phyloP scores from a whole-genome alignment of 2,797 vertebrate genomes.

The Denticeps clupeoides region DNA sequence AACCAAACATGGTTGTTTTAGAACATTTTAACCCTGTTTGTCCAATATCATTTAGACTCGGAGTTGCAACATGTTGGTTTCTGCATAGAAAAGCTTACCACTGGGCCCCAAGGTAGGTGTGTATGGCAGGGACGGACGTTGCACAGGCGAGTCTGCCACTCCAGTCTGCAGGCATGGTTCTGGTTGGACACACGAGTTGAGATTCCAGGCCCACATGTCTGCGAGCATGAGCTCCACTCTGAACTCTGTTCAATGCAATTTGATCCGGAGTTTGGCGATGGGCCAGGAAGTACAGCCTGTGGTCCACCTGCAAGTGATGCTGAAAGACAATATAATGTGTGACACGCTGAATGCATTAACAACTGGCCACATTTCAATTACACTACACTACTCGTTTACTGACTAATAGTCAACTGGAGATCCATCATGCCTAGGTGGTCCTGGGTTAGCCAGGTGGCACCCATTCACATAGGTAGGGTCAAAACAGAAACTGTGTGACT shows the following conservation, averaged over 20 bases:
- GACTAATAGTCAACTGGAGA: no score
- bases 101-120: conserved; percentile 6
- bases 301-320: neutral
- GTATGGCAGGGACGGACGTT: conserved; percentile 60
- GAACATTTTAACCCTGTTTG: no score
- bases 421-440: no score
- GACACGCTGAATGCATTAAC: neutral
- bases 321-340: neutral
- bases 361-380: neutral
- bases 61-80: no score
- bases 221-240: conserved; percentile 80
- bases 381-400: no score
- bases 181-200: conserved; percentile 79
- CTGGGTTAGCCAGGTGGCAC: no score
- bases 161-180: conserved; percentile 73
- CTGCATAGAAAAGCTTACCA: no score
- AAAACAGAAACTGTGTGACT: no score
- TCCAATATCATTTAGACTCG: no score
- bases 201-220: conserved; percentile 75
- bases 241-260: conserved; percentile 63
- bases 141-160: conserved; percentile 74
- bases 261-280: conserved; percentile 15
- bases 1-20: no score
- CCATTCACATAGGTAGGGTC: no score
- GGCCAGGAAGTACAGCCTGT: conserved; percentile 27